phyloP scores from a whole-genome alignment of 2,888 invertebrate genomes.

The Tanytarsus gracilentus region DNA sequence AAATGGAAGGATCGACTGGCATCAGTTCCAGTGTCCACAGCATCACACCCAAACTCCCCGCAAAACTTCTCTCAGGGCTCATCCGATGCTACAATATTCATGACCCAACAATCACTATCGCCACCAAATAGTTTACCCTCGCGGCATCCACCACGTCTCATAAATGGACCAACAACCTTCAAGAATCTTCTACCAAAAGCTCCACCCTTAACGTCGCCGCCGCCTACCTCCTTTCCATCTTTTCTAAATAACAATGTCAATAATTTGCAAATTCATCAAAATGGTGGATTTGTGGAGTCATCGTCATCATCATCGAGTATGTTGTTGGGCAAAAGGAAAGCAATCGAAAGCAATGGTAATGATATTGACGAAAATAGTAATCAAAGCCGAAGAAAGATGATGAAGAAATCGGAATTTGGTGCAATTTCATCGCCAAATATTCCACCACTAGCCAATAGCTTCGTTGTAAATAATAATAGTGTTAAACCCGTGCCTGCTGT shows the following conservation, averaged over 20 bases:
- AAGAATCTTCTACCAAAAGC: conserved; percentile 17
- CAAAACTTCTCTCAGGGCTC: conserved; percentile 22
- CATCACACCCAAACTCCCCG: conserved; percentile 15
- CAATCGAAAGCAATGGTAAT: background rate
- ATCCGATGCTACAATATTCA: conserved; percentile 15
- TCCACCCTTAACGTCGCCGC: background rate
- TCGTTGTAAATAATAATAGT: conserved; percentile 4
- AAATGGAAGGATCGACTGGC: conserved; percentile 24
- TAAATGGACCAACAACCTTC: conserved; percentile 25
- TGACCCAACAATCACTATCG: conserved; percentile 17
- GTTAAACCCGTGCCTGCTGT: background rate
- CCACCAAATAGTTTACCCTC: conserved; percentile 9
- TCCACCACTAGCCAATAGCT: too few relatives aligned
- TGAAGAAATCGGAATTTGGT: conserved; percentile 8
- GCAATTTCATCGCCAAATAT: conserved; percentile 11
- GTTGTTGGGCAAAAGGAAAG: conserved; percentile 12
- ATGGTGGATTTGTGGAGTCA: conserved; percentile 10
- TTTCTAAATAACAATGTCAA: background rate
- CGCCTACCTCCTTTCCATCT: background rate
- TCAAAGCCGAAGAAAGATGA: conserved; percentile 17
- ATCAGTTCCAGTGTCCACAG: background rate
- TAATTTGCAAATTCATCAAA: background rate
- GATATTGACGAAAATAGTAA: conserved; percentile 24
- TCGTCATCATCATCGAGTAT: background rate
- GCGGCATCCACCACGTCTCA: background rate